Evolutionary conservation across 2,888 invertebrate species (phyloP).

Genomic region (Drosophila multiciliata): DNA sequence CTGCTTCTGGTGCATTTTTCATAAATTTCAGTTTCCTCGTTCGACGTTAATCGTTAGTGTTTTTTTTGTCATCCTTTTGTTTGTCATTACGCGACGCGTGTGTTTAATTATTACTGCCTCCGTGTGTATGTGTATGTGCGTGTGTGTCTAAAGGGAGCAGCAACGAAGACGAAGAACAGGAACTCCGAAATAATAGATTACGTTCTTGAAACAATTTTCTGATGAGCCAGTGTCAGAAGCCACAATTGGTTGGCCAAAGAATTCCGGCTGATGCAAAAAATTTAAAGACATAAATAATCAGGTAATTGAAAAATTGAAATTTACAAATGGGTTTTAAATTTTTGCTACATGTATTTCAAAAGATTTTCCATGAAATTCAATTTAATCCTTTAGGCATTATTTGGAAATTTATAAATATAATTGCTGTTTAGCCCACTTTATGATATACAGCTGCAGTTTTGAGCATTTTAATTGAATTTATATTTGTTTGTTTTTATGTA

Average conservation of each 20-base stretch:
- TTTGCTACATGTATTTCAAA: neutral
- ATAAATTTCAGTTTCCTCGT: constrained; percentile 42
- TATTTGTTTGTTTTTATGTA: neutral
- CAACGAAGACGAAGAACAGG: constrained; percentile 26
- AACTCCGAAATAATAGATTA: neutral
- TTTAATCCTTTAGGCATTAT: neutral
- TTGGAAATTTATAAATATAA: neutral
- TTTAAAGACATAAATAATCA: constrained; percentile 5
- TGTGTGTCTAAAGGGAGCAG: constrained; percentile 10
- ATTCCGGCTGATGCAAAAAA: neutral
- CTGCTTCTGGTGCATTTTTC: constrained; percentile 47
- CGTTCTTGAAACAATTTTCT: constrained; percentile 30
- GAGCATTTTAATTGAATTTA: constrained; percentile 9
- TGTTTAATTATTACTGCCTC: constrained; percentile 51
- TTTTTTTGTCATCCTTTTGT: constrained; percentile 13
- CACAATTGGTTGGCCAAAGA: neutral
- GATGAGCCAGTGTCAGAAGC: neutral
- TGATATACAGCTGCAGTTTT: neutral
- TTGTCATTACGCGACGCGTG: constrained; percentile 56
- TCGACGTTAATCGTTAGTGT: constrained; percentile 12
- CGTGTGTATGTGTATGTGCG: neutral
- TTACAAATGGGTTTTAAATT: neutral
- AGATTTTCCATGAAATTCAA: neutral
- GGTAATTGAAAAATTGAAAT: constrained; percentile 31
- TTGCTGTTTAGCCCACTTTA: neutral